A percentile compares a stretch with the other conserved stretches of the same genome.
Evolutionary conservation across 92 coral and sea anemone genomes (phyloP).

Genomic region (Epizoanthus rinbou): DNA sequence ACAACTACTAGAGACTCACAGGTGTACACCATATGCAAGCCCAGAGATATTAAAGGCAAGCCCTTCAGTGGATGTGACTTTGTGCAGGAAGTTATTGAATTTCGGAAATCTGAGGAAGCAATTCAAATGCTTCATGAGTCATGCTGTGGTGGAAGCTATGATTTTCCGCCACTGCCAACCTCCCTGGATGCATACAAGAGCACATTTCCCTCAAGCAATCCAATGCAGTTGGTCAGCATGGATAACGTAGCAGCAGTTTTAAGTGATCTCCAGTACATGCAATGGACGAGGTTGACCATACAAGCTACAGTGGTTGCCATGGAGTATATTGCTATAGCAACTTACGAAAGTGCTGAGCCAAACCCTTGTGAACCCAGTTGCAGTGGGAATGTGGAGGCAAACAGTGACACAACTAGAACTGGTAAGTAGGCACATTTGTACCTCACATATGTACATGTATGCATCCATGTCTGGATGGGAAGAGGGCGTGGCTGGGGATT

Average conservation of each 20-base stretch:
- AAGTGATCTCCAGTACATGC: slow-evolving; percentile 50
- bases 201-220: slow-evolving; percentile 26
- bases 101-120: slow-evolving; percentile 54
- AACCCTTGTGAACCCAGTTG: neutral
- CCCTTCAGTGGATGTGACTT: slow-evolving; percentile 39
- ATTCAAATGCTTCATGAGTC: slow-evolving; percentile 49
- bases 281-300: slow-evolving; percentile 44
- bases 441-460: too few relatives aligned
- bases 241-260: slow-evolving; percentile 49
- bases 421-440: slow-evolving; percentile 1
- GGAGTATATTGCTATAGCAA: slow-evolving; percentile 54
- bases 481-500: too few relatives aligned
- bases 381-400: slow-evolving; percentile 1
- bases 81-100: slow-evolving; percentile 43
- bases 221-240: slow-evolving; percentile 49
- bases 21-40: slow-evolving; percentile 40
- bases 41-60: slow-evolving; percentile 40
- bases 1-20: slow-evolving; percentile 59
- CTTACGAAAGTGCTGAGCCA: slow-evolving; percentile 1
- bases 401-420: neutral
- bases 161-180: slow-evolving; percentile 56
- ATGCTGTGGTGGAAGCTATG: slow-evolving; percentile 49
- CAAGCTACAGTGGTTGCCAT: slow-evolving; percentile 64
- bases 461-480: too few relatives aligned
- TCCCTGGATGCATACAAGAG: slow-evolving; percentile 43